Percentiles rank a stretch among this genome's conserved stretches.
These are phyloP conservation scores for Pantherophis guttatus DNA, from an alignment of 2,113 vertebrate genomes.

Conservation along the genomic window DNA sequence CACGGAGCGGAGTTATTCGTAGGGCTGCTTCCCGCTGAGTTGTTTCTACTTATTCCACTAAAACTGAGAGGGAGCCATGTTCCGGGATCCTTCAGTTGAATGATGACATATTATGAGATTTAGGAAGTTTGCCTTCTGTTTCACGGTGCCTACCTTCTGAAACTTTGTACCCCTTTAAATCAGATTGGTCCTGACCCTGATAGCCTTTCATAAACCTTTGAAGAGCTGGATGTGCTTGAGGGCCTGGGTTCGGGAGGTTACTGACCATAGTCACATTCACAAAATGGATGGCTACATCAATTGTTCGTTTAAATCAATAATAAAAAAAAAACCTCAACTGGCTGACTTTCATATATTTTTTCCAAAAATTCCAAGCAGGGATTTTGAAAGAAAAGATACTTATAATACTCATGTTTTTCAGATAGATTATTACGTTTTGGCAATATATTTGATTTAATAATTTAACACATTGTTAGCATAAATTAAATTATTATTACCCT, in stretches of 20 bases:
- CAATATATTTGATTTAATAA: neutral
- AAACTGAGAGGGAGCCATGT: neutral
- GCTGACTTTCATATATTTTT: neutral
- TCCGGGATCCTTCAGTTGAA: neutral
- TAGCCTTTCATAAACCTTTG: neutral
- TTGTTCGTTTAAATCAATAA: neutral
- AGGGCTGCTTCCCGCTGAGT: fast-evolving
- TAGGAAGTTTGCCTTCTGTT: neutral
- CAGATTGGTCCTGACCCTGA: neutral
- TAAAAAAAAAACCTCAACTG: neutral
- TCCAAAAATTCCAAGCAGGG: neutral
- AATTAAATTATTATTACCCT: neutral
- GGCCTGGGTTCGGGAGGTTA: no score
- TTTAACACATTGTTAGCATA: neutral
- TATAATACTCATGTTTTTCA: neutral
- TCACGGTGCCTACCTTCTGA: neutral
- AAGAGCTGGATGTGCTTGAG: neutral
- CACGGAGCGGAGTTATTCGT: neutral
- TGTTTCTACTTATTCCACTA: neutral
- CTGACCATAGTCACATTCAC: neutral
- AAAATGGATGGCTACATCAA: neutral
- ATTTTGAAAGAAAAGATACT: neutral
- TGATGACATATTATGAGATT: neutral
- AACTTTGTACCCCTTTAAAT: neutral
- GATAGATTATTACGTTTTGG: neutral